Evolutionary conservation across 2,797 vertebrate genomes (phyloP).

Genomic region (Taeniopygia guttata): DNA sequence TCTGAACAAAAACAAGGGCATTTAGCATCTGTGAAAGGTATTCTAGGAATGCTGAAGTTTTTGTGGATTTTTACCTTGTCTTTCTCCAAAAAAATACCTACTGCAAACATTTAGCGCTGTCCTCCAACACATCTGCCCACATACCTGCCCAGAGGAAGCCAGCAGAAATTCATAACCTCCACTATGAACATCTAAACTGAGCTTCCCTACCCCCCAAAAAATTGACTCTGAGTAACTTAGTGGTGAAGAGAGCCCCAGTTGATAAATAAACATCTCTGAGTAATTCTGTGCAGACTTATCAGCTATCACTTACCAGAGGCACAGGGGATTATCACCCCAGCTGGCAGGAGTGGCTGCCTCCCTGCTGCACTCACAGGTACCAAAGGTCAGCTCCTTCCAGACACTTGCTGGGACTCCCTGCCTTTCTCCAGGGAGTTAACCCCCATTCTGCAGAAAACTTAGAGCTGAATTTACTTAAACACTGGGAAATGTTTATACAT

Average conservation of each 20-base stretch:
- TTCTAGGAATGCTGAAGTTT: constrained; percentile 15
- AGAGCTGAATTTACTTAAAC: constrained; percentile 36
- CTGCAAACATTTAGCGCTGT: background rate
- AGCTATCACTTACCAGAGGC: constrained; percentile 72
- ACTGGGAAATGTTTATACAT: background rate
- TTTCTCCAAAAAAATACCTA: background rate
- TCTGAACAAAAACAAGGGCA: background rate
- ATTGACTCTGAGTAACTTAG: background rate
- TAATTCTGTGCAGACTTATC: constrained; percentile 66
- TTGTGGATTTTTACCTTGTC: background rate
- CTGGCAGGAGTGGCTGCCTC: constrained; percentile 74
- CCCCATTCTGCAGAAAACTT: constrained; percentile 18
- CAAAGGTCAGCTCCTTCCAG: constrained; percentile 83
- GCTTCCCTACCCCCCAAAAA: background rate
- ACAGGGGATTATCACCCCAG: constrained; percentile 77
- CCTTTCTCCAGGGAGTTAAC: constrained; percentile 39
- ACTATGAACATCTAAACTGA: background rate
- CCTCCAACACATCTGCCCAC: background rate
- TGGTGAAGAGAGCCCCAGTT: background rate
- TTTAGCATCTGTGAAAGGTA: background rate
- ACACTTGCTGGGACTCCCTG: constrained; percentile 1
- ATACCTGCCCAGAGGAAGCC: background rate
- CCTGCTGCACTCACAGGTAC: constrained; percentile 80
- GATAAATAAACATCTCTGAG: constrained; percentile 62
- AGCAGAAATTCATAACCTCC: background rate